A percentile compares a stretch with the other conserved stretches of the same genome.
Evolutionary conservation across 2,797 vertebrate species (phyloP).

Genomic region (Bucorvus abyssinicus): DNA sequence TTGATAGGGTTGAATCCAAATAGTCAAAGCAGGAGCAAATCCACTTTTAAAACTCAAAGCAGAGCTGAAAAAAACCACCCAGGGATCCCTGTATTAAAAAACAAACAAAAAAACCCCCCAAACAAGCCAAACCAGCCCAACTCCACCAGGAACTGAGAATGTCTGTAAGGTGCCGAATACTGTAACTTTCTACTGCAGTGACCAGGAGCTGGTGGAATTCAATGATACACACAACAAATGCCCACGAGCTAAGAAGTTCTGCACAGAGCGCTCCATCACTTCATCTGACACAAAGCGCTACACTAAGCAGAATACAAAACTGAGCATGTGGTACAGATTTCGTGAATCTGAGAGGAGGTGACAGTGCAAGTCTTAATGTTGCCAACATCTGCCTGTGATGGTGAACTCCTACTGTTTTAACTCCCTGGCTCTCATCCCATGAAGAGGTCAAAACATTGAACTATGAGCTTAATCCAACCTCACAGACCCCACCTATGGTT

Average conservation of each 20-base stretch:
- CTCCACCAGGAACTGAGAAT: not conserved
- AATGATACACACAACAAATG: not conserved
- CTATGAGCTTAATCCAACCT: not conserved
- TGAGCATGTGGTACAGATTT: not conserved
- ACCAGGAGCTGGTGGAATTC: not conserved
- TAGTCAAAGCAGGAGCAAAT: not conserved
- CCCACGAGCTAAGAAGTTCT: not conserved
- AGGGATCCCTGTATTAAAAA: rapidly evolving
- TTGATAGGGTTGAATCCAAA: not conserved
- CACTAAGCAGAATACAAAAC: not conserved
- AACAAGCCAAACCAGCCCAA: not conserved
- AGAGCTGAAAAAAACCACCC: not conserved
- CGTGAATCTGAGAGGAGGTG: not conserved
- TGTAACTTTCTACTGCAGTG: not conserved
- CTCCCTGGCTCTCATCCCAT: not conserved
- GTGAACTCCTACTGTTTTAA: not conserved
- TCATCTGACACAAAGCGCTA: not conserved
- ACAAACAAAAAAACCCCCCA: not conserved
- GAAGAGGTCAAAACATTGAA: not conserved
- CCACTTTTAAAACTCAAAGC: not conserved
- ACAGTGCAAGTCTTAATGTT: not conserved
- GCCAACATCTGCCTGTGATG: not conserved
- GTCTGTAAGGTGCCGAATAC: not conserved
- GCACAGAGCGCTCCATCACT: not conserved
- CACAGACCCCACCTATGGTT: not conserved